A percentile compares a stretch with the other conserved stretches of the same genome.
phyloP scores from a whole-genome alignment of 2,797 vertebrate genomes.

The Gallirallus australis region DNA sequence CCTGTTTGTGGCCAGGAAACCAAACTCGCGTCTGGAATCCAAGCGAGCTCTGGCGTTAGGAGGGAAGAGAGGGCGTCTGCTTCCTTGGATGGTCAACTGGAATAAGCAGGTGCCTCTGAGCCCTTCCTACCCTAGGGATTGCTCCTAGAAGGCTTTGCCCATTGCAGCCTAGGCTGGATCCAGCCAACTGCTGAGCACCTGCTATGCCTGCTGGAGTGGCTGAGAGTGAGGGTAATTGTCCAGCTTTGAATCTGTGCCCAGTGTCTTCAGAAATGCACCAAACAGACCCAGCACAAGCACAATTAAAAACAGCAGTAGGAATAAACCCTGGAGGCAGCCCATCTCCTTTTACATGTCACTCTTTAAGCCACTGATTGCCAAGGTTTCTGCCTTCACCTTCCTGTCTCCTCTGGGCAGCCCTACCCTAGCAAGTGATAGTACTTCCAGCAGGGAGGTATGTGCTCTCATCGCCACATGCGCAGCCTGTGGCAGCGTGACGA shows the following conservation, averaged over 20 bases:
- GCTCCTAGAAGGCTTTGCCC: constrained; percentile 19
- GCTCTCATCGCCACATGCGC: background rate
- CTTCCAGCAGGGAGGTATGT: background rate
- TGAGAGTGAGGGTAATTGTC: background rate
- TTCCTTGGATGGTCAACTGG: constrained; percentile 34
- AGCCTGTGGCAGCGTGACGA: background rate
- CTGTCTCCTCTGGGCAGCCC: background rate
- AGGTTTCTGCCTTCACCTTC: background rate
- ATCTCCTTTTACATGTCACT: background rate
- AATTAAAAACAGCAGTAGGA: background rate
- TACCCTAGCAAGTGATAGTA: background rate
- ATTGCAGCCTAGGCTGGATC: background rate
- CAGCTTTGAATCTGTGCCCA: background rate
- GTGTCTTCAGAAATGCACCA: background rate
- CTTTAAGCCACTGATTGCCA: background rate
- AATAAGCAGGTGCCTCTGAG: constrained; percentile 61
- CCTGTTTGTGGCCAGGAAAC: constrained; percentile 59
- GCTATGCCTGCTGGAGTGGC: background rate
- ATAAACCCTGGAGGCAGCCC: background rate
- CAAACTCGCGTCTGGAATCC: constrained; percentile 15
- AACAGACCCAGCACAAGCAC: background rate
- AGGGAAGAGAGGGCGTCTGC: constrained; percentile 19
- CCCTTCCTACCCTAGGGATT: background rate
- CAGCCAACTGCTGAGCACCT: constrained; percentile 18
- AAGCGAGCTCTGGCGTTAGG: background rate